phyloP scores from a whole-genome alignment of 1,140 invertebrate species.

The Araneus ventricosus region DNA sequence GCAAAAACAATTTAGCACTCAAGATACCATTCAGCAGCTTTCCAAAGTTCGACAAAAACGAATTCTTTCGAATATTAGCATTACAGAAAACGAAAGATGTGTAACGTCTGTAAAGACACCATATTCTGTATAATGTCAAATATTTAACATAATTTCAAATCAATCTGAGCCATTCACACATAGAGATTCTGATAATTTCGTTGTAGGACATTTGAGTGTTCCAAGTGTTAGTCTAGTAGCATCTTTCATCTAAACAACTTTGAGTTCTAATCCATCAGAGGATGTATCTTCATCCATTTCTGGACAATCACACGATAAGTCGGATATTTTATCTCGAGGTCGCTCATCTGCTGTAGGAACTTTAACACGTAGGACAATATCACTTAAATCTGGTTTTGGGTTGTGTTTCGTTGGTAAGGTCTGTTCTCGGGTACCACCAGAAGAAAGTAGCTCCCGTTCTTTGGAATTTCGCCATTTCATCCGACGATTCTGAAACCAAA shows the following conservation, averaged over 20 bases:
- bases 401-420: constrained; percentile 98
- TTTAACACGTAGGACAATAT: constrained; percentile 79
- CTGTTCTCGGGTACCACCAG: constrained; percentile 94
- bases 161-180: too few species aligned
- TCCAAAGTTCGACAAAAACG: too few species aligned
- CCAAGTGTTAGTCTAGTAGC: too few species aligned
- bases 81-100: too few species aligned
- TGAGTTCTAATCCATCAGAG: constrained; percentile 45
- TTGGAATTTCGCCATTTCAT: constrained; percentile 99
- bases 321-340: constrained; percentile 13
- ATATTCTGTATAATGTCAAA: too few species aligned
- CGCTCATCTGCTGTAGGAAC: constrained; percentile 57
- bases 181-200: too few species aligned
- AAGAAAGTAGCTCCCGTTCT: constrained; percentile 95
- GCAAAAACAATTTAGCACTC: too few species aligned
- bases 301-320: constrained; percentile 50
- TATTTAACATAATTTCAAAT: too few species aligned
- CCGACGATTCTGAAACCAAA: constrained; percentile 92
- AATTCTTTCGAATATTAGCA: too few species aligned
- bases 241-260: constrained; percentile 47
- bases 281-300: constrained; percentile 55
- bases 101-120: too few species aligned
- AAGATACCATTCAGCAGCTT: too few species aligned
- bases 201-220: too few species aligned
- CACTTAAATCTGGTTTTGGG: constrained; percentile 96